phyloP scores from a whole-genome alignment of 2,888 invertebrate genomes.

The Lymantria monacha region DNA sequence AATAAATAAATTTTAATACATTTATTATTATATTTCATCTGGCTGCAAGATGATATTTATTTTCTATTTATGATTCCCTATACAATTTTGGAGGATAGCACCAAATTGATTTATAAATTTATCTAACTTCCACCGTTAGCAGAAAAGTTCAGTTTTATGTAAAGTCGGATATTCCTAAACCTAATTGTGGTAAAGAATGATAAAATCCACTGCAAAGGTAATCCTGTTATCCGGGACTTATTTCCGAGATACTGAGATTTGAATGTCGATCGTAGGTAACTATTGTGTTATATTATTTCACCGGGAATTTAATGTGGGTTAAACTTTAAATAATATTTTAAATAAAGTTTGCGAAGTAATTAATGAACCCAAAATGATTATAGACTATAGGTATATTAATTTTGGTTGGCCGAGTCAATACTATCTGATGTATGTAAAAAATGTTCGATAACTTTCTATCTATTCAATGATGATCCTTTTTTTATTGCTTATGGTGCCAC shows the following conservation, averaged over 20 bases:
- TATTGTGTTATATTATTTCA: conserved; percentile 24
- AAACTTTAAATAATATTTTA: conserved; percentile 25
- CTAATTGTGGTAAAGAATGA: conserved; percentile 30
- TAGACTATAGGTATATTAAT: too few relatives aligned
- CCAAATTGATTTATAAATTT: neutral
- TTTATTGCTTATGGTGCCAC: too few relatives aligned
- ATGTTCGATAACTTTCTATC: neutral
- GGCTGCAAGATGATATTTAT: too few relatives aligned
- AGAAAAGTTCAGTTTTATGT: conserved; percentile 13
- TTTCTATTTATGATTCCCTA: too few relatives aligned
- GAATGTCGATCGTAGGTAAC: conserved; percentile 22
- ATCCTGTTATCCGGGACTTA: conserved; percentile 29
- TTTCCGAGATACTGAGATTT: conserved; percentile 29
- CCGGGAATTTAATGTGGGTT: conserved; percentile 28
- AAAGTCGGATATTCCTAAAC: conserved; percentile 19
- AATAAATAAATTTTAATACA: too few relatives aligned
- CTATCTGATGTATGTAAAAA: neutral
- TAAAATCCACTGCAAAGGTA: conserved; percentile 28
- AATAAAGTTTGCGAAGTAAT: conserved; percentile 20
- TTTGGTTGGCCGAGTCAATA: conserved; percentile 9
- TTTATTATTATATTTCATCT: too few relatives aligned
- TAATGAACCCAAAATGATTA: conserved; percentile 13
- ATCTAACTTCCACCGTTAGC: conserved; percentile 8
- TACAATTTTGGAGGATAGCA: neutral
- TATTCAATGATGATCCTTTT: too few relatives aligned